These are phyloP conservation scores for Podarcis cretensis DNA, from an alignment of 2,113 vertebrate species.

Conservation along the genomic window DNA sequence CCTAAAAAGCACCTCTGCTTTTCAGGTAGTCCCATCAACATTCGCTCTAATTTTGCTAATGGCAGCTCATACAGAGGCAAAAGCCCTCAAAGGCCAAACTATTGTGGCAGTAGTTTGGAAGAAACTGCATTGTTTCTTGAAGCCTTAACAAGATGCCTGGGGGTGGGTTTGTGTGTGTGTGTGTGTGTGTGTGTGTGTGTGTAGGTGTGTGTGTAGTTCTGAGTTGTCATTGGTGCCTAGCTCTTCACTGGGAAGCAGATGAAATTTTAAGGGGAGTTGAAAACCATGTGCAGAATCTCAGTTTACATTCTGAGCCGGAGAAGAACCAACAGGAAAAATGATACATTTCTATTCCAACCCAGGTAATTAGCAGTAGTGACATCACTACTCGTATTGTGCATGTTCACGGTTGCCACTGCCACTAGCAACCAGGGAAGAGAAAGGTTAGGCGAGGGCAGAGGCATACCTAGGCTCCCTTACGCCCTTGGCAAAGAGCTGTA, in stretches of 20 bases:
- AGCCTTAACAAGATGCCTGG: neutral
- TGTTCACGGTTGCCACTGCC: neutral
- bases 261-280: neutral
- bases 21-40: neutral
- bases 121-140: neutral
- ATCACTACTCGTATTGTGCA: neutral
- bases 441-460: no score
- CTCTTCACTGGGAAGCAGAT: neutral
- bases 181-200: neutral
- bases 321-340: neutral
- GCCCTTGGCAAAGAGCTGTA: neutral
- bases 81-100: no score
- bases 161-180: no score
- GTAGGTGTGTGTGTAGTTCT: neutral
- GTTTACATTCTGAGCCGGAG: neutral
- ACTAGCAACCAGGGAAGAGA: neutral
- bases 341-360: neutral
- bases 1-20: neutral
- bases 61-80: no score
- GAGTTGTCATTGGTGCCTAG: neutral
- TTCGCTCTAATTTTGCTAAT: neutral
- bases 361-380: neutral
- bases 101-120: neutral
- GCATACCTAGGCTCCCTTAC: no score
- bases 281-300: neutral